These are phyloP conservation scores for Colius striatus DNA, from an alignment of 2,113 vertebrate genomes.

Conservation along the genomic window DNA sequence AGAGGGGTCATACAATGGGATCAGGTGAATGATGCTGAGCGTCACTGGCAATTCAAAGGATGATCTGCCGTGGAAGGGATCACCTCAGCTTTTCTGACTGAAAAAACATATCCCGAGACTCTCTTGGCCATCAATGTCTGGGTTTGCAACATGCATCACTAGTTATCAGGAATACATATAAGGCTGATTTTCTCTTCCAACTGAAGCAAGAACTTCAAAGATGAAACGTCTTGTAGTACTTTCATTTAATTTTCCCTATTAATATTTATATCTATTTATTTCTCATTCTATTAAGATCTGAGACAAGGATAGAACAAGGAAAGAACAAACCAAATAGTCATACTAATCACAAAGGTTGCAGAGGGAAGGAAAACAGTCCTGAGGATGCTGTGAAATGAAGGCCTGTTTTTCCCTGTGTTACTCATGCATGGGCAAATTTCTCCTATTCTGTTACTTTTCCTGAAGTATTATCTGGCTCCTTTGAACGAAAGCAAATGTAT, in stretches of 20 bases:
- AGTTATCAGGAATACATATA: not conserved
- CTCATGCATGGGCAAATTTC: not conserved
- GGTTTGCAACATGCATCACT: not conserved
- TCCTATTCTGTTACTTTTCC: not conserved
- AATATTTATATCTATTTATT: not conserved
- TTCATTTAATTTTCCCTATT: not conserved
- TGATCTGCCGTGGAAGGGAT: not conserved
- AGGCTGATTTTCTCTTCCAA: not conserved
- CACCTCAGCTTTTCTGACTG: not conserved
- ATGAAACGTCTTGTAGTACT: not conserved
- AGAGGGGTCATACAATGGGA: not conserved
- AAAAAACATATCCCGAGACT: not conserved
- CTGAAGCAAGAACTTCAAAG: not conserved
- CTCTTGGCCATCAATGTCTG: not conserved
- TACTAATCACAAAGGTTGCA: not conserved
- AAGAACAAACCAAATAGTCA: not conserved
- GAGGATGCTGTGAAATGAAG: not conserved
- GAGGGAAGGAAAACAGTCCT: not conserved
- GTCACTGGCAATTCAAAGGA: not conserved
- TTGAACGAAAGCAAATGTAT: not conserved
- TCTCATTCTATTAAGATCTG: not conserved
- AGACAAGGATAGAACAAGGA: not conserved
- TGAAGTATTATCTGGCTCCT: not conserved
- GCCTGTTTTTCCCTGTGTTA: not conserved
- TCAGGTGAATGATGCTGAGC: rapidly evolving